Evolutionary conservation across 1,140 invertebrate genomes (phyloP).

Genomic region (Aricia agestis): DNA sequence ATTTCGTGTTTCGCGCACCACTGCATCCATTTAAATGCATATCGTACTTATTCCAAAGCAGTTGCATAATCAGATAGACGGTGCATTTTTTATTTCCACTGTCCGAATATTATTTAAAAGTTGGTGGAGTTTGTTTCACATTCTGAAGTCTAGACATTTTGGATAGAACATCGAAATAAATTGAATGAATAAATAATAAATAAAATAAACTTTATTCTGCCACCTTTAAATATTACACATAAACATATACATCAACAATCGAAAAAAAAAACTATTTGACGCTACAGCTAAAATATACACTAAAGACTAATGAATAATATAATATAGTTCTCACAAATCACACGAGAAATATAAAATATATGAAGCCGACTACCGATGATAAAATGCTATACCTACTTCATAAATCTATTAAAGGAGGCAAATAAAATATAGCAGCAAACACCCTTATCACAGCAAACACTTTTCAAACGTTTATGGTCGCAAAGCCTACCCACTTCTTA

Average conservation of each 20-base stretch:
- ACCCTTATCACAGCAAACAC: conserved; percentile 12
- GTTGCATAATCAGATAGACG: conserved; percentile 9
- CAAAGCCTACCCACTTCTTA: conserved; percentile 38
- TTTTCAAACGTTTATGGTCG: conserved; percentile 23
- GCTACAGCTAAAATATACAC: too few species aligned
- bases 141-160: too few species aligned
- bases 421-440: background rate
- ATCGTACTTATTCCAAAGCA: conserved; percentile 13
- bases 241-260: too few species aligned
- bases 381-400: background rate
- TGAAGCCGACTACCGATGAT: background rate
- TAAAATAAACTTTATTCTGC: too few species aligned
- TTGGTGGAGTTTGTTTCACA: too few species aligned
- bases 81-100: conserved; percentile 5
- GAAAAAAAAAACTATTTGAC: too few species aligned
- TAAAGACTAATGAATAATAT: too few species aligned
- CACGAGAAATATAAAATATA: background rate
- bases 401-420: background rate
- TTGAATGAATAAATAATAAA: too few species aligned
- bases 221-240: too few species aligned
- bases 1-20: conserved; percentile 27
- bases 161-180: too few species aligned
- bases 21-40: conserved; percentile 23
- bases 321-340: background rate
- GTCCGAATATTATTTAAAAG: background rate